A percentile compares a stretch with the other conserved stretches of the same genome.
These are phyloP conservation scores for Chloroceryle amazona DNA, from an alignment of 2,797 vertebrate species.

Conservation along the genomic window DNA sequence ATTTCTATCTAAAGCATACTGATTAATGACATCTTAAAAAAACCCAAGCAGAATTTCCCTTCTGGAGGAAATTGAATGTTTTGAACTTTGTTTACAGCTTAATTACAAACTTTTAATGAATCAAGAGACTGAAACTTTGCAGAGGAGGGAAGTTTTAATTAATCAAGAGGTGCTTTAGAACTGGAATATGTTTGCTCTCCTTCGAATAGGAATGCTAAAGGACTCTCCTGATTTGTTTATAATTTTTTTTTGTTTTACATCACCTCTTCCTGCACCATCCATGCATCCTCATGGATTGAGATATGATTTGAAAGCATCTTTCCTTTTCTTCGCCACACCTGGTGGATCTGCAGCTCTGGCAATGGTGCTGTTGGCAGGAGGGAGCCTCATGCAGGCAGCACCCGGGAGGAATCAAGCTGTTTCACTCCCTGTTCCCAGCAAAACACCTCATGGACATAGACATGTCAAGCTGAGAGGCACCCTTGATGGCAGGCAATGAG, in stretches of 20 bases:
- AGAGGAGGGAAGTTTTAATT: background rate
- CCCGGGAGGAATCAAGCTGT: background rate
- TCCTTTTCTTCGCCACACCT: background rate
- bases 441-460: accelerated
- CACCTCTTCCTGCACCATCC: background rate
- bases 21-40: background rate
- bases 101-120: background rate
- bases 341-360: accelerated
- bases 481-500: background rate
- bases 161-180: background rate
- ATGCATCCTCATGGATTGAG: background rate
- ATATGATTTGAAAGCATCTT: background rate
- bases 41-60: background rate
- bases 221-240: background rate
- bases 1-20: background rate
- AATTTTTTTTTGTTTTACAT: background rate
- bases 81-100: background rate
- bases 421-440: accelerated
- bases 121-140: constrained; percentile 1
- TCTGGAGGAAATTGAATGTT: background rate
- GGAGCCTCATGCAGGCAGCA: accelerated
- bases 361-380: background rate
- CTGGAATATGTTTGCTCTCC: background rate
- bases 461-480: background rate
- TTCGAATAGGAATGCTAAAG: background rate